A percentile compares a stretch with the other conserved stretches of the same genome.
Conservation (phyloP, 2,888 invertebrate genomes). For the Blastobasis adustella region DNA sequence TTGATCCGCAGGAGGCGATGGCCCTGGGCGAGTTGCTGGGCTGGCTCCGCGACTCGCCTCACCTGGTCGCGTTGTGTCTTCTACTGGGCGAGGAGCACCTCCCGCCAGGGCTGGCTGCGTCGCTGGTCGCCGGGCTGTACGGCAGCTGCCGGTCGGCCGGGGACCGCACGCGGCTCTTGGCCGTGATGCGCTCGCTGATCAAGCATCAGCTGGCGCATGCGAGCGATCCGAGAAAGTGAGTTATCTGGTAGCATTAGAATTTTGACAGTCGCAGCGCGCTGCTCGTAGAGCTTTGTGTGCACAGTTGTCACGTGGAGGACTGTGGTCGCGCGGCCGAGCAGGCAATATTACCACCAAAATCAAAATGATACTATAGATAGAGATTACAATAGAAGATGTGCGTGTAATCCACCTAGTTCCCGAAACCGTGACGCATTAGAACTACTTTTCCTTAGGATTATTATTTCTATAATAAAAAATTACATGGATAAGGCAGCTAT, state of each 20-base stretch:
- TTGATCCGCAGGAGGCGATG: conserved; percentile 45
- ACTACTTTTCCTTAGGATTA: too few relatives aligned
- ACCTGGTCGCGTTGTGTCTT: conserved; percentile 59
- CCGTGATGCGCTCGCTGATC: conserved; percentile 54
- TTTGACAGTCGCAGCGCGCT: too few relatives aligned
- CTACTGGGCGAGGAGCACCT: conserved; percentile 62
- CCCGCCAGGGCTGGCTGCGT: conserved; percentile 47
- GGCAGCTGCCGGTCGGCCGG: conserved; percentile 51
- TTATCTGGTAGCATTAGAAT: conserved; percentile 8
- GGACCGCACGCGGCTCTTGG: conserved; percentile 49
- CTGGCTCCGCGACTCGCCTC: conserved; percentile 64
- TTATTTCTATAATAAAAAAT: too few relatives aligned
- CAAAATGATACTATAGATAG: too few relatives aligned
- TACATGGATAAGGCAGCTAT: too few relatives aligned
- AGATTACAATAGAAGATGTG: too few relatives aligned
- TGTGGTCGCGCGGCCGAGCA: too few relatives aligned
- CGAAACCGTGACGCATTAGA: too few relatives aligned
- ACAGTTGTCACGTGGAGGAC: too few relatives aligned
- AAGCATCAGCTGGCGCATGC: conserved; percentile 59
- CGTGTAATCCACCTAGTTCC: too few relatives aligned
- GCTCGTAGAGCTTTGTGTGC: too few relatives aligned
- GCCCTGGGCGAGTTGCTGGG: conserved; percentile 61
- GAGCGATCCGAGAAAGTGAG: conserved; percentile 63
- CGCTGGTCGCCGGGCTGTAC: conserved; percentile 57
- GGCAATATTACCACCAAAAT: too few relatives aligned